Percentiles rank a stretch among this genome's conserved stretches.
phyloP scores from a whole-genome alignment of 2,113 vertebrate genomes.

The Sapayoa aenigma region DNA sequence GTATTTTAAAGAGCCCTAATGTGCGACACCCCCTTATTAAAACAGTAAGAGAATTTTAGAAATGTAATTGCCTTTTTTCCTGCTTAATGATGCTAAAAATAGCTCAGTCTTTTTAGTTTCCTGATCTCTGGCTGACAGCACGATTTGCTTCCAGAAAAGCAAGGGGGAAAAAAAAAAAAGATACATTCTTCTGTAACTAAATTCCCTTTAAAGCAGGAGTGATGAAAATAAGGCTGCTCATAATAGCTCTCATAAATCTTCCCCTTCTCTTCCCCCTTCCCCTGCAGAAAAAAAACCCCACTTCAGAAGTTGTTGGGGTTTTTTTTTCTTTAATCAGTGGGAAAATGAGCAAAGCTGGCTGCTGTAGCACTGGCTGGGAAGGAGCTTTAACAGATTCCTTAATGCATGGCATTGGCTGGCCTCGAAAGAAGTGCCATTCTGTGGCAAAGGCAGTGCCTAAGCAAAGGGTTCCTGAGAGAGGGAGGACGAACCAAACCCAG shows the following conservation, averaged over 20 bases:
- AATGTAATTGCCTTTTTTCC: slow-evolving; percentile 11
- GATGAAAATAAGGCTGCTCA: neutral
- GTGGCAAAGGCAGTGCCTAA: neutral
- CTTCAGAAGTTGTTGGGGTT: neutral
- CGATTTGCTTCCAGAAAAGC: neutral
- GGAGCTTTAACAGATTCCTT: neutral
- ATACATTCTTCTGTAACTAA: neutral
- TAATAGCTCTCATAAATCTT: neutral
- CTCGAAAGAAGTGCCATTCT: neutral
- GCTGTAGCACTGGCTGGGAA: neutral
- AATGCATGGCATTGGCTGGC: neutral
- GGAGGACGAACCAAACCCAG: neutral
- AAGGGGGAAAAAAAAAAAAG: neutral
- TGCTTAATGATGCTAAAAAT: slow-evolving; percentile 28
- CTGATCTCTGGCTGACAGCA: neutral
- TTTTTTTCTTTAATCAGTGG: neutral
- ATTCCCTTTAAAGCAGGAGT: neutral
- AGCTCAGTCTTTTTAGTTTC: neutral
- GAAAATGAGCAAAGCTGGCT: neutral
- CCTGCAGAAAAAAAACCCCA: neutral
- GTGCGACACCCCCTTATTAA: slow-evolving; percentile 2
- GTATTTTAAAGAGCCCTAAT: slow-evolving; percentile 6
- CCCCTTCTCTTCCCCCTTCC: neutral
- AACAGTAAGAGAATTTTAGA: slow-evolving; percentile 19
- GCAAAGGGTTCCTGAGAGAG: neutral